Percentiles rank a stretch among this genome's conserved stretches.
Evolutionary conservation across 2,888 invertebrate genomes (phyloP).

Genomic region (Acleris emargana): DNA sequence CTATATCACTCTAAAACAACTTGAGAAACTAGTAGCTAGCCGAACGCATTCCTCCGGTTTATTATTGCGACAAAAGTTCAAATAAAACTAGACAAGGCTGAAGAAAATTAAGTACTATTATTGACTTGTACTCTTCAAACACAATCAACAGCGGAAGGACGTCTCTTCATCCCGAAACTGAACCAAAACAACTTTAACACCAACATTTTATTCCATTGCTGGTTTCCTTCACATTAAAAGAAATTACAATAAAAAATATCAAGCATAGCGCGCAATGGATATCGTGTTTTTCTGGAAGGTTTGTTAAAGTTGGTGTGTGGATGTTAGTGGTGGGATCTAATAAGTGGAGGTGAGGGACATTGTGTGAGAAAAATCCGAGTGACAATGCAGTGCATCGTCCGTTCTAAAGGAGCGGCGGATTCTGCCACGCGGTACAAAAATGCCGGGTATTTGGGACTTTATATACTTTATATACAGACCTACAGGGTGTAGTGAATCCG

Average conservation of each 20-base stretch:
- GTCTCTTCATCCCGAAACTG: conserved; percentile 40
- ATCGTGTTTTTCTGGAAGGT: background rate
- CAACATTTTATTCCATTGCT: background rate
- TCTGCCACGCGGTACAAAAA: conserved; percentile 27
- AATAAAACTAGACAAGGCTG: conserved; percentile 49
- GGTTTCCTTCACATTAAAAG: background rate
- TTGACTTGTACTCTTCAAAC: conserved; percentile 50
- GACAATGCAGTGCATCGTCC: conserved; percentile 45
- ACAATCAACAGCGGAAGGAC: conserved; percentile 60
- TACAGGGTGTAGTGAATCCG: no score
- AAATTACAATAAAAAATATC: background rate
- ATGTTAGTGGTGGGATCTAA: conserved; percentile 41
- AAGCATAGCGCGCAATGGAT: conserved; percentile 16
- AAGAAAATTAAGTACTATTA: conserved; percentile 66
- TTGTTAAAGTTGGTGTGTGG: background rate
- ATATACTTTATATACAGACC: no score
- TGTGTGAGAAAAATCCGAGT: conserved; percentile 59
- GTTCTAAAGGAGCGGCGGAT: conserved; percentile 23
- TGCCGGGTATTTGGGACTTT: background rate
- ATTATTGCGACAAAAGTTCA: conserved; percentile 38
- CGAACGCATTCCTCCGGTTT: conserved; percentile 26
- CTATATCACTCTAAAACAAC: conserved; percentile 5
- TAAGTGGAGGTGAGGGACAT: conserved; percentile 54
- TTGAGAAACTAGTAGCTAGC: conserved; percentile 9
- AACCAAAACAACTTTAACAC: background rate